Evolutionary conservation across 2,797 vertebrate genomes (phyloP).

Genomic region (Coilia nasus): DNA sequence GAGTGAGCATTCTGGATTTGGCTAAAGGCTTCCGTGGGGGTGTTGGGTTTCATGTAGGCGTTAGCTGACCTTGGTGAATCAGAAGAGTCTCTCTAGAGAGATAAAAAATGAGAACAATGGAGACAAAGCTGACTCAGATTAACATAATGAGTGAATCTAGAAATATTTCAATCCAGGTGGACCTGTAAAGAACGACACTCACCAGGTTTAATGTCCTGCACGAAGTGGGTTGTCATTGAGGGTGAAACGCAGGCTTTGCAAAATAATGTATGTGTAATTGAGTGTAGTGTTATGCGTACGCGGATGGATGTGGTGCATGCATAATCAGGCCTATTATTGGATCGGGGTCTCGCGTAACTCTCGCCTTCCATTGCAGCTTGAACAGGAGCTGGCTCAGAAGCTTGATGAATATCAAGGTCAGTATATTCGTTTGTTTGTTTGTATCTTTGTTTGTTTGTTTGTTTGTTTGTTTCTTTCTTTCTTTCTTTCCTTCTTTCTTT

Average conservation of each 20-base stretch:
- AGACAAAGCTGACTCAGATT: background rate
- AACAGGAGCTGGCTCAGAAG: conserved; percentile 87
- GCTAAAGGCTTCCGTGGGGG: background rate
- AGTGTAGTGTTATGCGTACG: background rate
- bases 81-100: background rate
- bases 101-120: background rate
- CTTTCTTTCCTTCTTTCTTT: too few species aligned
- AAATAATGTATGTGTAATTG: background rate
- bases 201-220: background rate
- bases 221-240: background rate
- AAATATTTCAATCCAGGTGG: background rate
- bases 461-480: too few species aligned
- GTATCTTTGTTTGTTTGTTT: too few species aligned
- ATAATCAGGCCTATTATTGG: background rate
- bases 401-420: conserved; percentile 94
- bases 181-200: background rate
- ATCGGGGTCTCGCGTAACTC: conserved; percentile 32
- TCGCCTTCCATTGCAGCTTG: conserved; percentile 78
- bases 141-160: background rate
- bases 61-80: background rate
- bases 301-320: background rate
- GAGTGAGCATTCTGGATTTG: too few species aligned
- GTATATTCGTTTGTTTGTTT: too few species aligned
- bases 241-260: background rate
- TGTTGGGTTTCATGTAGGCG: background rate